phyloP scores from a whole-genome alignment of 2,888 invertebrate genomes.

The Molanna angustata region DNA sequence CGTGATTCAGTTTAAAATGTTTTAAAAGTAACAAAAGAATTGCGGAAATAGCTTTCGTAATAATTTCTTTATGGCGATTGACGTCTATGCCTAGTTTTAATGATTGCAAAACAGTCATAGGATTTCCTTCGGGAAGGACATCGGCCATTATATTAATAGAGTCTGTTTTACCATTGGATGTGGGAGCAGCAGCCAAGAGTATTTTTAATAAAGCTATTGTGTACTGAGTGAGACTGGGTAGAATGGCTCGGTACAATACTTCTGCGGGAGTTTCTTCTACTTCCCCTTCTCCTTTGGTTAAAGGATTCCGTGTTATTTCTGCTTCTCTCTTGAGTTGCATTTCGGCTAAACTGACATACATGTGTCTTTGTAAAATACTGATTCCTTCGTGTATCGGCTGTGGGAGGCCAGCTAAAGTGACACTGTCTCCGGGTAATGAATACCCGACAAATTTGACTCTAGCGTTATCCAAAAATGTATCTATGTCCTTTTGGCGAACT shows the following conservation, averaged over 20 bases:
- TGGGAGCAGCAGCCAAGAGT: slow-evolving; percentile 94
- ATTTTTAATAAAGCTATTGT: slow-evolving; percentile 97
- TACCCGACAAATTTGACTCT: slow-evolving; percentile 96
- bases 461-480: slow-evolving; percentile 86
- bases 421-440: slow-evolving; percentile 80
- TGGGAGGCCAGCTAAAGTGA: slow-evolving; percentile 91
- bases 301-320: slow-evolving; percentile 86
- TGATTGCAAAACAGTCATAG: slow-evolving; percentile 91
- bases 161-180: slow-evolving; percentile 97
- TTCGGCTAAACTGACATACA: slow-evolving; percentile 92
- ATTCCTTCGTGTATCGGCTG: slow-evolving; percentile 97
- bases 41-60: slow-evolving; percentile 93
- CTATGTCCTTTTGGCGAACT: slow-evolving; percentile 91
- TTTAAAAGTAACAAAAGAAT: slow-evolving; percentile 89
- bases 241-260: slow-evolving; percentile 87
- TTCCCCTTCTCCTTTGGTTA: slow-evolving; percentile 79
- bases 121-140: slow-evolving; percentile 96
- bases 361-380: slow-evolving; percentile 84
- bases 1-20: slow-evolving; percentile 95
- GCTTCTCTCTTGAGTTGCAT: slow-evolving; percentile 89
- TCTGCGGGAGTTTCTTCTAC: slow-evolving; percentile 82
- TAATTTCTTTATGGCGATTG: slow-evolving; percentile 97
- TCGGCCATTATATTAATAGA: slow-evolving; percentile 98
- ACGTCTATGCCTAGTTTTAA: slow-evolving; percentile 96
- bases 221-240: slow-evolving; percentile 95